phyloP scores from a whole-genome alignment of 2,113 vertebrate species.

The Ploceus nigricollis region DNA sequence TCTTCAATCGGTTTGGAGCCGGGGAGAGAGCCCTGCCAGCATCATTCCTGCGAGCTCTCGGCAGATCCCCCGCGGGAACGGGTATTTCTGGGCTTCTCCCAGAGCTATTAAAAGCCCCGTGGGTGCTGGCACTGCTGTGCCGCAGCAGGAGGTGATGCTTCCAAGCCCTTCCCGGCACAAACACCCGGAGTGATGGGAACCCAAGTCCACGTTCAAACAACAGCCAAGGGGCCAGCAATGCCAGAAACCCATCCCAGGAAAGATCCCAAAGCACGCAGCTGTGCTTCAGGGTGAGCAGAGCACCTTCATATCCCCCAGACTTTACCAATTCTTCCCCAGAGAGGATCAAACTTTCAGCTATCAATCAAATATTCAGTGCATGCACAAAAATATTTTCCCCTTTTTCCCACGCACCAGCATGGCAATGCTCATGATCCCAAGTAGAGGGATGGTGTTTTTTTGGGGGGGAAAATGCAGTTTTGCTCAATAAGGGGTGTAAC shows the following conservation, averaged over 20 bases:
- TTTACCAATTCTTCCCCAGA: neutral
- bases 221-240: neutral
- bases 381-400: neutral
- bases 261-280: neutral
- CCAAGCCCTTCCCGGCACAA: slow-evolving; percentile 21
- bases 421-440: neutral
- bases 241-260: neutral
- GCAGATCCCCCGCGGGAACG: neutral
- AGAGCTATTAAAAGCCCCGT: slow-evolving; percentile 30
- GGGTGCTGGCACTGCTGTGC: slow-evolving; percentile 3
- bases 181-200: neutral
- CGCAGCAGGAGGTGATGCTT: slow-evolving; percentile 19
- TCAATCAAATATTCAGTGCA: neutral
- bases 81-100: slow-evolving; percentile 36
- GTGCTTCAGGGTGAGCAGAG: rapidly evolving
- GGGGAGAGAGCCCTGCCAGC: neutral
- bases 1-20: neutral
- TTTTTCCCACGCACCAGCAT: neutral
- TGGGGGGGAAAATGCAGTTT: rapidly evolving
- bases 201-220: neutral
- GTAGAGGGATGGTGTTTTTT: rapidly evolving
- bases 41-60: neutral
- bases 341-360: neutral
- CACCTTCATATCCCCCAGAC: neutral
- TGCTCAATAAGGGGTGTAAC: neutral